phyloP scores from a whole-genome alignment of 2,888 invertebrate genomes.

The Chaetogeoica ovagalla region DNA sequence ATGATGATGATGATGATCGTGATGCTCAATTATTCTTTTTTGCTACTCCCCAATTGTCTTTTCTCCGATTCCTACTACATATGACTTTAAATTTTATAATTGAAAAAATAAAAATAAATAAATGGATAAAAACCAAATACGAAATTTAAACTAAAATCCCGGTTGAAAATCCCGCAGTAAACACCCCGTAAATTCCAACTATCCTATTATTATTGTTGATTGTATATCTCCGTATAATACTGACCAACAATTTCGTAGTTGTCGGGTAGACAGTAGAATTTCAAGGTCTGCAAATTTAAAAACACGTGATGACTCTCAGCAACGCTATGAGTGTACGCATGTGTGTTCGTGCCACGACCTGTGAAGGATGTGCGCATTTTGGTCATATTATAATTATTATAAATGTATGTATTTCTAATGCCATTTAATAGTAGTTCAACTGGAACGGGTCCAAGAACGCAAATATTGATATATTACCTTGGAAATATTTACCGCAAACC shows the following conservation, averaged over 20 bases:
- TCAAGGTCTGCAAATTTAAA: constrained; percentile 91
- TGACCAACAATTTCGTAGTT: constrained; percentile 98
- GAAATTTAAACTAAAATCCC: no score
- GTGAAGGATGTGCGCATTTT: constrained; percentile 58
- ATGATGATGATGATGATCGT: no score
- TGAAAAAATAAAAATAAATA: no score
- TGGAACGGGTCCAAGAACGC: constrained; percentile 19
- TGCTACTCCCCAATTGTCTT: no score
- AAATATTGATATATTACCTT: constrained; percentile 60
- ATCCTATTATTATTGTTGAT: background rate
- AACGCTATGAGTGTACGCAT: constrained; percentile 98
- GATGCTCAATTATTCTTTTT: no score
- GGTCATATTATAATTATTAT: background rate
- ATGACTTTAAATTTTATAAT: no score
- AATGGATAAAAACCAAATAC: no score
- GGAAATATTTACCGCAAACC: constrained; percentile 98
- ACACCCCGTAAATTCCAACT: no score
- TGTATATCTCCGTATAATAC: constrained; percentile 49
- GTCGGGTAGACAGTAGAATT: constrained; percentile 98
- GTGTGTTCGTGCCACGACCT: constrained; percentile 96
- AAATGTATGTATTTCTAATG: background rate
- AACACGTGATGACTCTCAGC: constrained; percentile 98
- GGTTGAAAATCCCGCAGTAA: no score
- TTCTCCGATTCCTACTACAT: no score
- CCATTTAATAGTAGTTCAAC: constrained; percentile 2